These are phyloP conservation scores for Hypocryptadius cinnamomeus DNA, from an alignment of 2,113 vertebrate genomes.

Conservation along the genomic window DNA sequence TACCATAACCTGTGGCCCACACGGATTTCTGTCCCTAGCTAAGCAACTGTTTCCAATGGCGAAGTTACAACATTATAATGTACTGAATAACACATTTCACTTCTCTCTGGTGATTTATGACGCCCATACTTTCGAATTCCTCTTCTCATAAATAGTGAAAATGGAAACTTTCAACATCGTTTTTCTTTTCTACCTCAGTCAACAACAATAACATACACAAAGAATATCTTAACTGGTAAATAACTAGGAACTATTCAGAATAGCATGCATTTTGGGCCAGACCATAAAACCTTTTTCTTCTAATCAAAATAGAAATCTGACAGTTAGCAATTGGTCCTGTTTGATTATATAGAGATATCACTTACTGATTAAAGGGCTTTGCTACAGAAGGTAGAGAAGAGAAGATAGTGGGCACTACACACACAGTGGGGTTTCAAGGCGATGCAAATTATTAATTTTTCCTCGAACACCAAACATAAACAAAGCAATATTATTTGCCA, in stretches of 20 bases:
- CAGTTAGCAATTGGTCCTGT: not conserved
- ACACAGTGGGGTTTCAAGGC: not conserved
- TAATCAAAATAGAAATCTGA: not conserved
- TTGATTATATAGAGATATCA: not conserved
- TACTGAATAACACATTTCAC: not conserved
- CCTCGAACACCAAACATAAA: not conserved
- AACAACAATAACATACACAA: not conserved
- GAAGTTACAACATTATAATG: conserved; percentile 31
- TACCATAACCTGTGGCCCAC: conserved; percentile 14
- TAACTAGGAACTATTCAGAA: not conserved
- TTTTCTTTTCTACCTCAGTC: conserved; percentile 1
- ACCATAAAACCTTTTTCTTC: not conserved
- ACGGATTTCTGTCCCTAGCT: not conserved
- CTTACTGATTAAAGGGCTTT: not conserved
- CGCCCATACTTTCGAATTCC: not conserved
- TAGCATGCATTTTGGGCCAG: not conserved
- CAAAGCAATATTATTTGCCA: not conserved
- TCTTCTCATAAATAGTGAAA: conserved; percentile 31
- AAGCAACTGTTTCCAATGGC: not conserved
- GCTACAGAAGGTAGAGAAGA: not conserved
- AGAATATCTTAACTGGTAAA: not conserved
- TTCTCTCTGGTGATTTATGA: not conserved
- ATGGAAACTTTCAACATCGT: not conserved
- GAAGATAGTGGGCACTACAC: not conserved
- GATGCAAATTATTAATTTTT: not conserved